These are phyloP conservation scores for Lytechinus pictus DNA, from an alignment of 35 echinoderm and acorn worm species.

Conservation along the genomic window DNA sequence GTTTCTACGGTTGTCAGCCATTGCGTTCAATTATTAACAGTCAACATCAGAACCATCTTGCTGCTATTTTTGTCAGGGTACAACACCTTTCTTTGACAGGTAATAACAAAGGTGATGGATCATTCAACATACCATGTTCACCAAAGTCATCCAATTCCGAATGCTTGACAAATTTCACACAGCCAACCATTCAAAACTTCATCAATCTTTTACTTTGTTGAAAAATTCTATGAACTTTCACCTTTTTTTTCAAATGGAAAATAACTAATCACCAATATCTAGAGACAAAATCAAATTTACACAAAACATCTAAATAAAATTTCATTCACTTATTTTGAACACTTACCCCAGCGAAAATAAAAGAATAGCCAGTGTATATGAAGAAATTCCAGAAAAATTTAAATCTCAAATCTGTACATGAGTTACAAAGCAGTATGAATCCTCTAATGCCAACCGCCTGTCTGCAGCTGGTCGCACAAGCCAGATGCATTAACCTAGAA, in stretches of 20 bases:
- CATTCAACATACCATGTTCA: background rate
- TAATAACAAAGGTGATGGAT: background rate
- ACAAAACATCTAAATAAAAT: background rate
- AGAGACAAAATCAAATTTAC: background rate
- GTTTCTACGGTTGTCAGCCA: background rate
- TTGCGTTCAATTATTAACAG: background rate
- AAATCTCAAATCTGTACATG: background rate
- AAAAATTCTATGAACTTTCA: too few relatives aligned
- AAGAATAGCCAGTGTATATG: background rate
- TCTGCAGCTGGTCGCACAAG: background rate
- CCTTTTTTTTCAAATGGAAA: too few relatives aligned
- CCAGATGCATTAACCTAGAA: background rate
- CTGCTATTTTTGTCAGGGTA: background rate
- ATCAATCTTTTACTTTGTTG: too few relatives aligned
- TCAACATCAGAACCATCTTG: background rate
- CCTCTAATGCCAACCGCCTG: background rate
- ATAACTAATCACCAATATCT: background rate
- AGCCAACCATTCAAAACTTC: too few relatives aligned
- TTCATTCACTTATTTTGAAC: background rate
- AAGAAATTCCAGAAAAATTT: background rate
- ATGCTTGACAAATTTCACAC: too few relatives aligned
- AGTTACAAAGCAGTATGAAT: background rate
- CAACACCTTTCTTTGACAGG: background rate
- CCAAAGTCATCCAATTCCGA: background rate
- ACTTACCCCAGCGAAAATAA: background rate